phyloP scores from a whole-genome alignment of 53 echinoderm and acorn worm species.

The Echinarachnius parma region DNA sequence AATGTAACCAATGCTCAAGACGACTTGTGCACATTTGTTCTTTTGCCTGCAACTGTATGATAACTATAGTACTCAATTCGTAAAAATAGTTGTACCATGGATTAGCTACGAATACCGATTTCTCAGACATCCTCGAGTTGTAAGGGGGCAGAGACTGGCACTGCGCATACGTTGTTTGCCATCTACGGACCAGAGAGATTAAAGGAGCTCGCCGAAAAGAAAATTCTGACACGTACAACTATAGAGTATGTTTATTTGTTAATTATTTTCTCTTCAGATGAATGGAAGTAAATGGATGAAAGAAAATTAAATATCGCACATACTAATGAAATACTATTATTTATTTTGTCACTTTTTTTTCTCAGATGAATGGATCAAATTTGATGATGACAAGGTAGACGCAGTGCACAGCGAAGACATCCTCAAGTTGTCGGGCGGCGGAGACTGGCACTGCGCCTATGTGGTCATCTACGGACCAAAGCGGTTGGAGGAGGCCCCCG shows the following conservation, averaged over 20 bases:
- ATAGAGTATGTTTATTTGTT: not conserved
- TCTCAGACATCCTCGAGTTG: too few relatives aligned
- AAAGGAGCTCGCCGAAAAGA: not conserved
- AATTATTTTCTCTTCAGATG: constrained; percentile 47
- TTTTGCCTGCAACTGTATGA: too few relatives aligned
- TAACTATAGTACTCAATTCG: too few relatives aligned
- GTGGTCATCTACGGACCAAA: constrained; percentile 84
- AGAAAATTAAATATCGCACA: constrained; percentile 64
- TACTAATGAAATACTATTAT: constrained; percentile 54
- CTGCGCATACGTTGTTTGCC: too few relatives aligned
- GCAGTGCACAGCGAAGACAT: constrained; percentile 68
- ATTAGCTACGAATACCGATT: too few relatives aligned
- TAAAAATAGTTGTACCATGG: too few relatives aligned
- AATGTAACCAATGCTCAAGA: too few relatives aligned
- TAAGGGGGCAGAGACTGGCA: too few relatives aligned
- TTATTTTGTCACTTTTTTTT: not conserved
- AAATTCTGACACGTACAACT: not conserved
- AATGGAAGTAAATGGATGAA: constrained; percentile 96
- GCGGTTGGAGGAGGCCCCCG: constrained; percentile 52
- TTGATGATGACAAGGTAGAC: constrained; percentile 85
- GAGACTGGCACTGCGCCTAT: constrained; percentile 98
- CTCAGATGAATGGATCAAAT: constrained; percentile 94
- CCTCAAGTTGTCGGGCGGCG: constrained; percentile 87
- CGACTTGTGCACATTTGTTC: too few relatives aligned
- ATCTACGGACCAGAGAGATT: not conserved